Conservation (phyloP, 2,888 invertebrate species). For the Physocephala rufipes region DNA sequence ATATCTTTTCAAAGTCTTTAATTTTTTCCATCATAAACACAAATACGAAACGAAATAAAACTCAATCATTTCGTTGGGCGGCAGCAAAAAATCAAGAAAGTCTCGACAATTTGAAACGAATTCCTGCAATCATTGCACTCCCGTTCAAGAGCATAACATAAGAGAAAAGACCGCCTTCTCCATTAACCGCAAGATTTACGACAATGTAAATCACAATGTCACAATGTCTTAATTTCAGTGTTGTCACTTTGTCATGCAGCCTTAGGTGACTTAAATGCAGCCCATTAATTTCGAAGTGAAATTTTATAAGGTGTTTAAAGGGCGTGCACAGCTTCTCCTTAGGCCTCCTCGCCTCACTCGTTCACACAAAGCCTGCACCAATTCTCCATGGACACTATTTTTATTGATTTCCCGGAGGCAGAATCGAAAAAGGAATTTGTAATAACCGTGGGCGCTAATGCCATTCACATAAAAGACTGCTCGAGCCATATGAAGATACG, state of each 20-base stretch:
- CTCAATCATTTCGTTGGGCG: conserved; percentile 35
- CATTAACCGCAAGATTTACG: conserved; percentile 66
- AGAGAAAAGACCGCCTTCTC: conserved; percentile 48
- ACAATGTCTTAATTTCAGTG: conserved; percentile 59
- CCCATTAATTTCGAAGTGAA: conserved; percentile 65
- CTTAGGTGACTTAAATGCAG: conserved; percentile 58
- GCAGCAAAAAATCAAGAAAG: conserved; percentile 48
- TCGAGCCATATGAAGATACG: neutral
- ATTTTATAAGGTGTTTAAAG: conserved; percentile 48
- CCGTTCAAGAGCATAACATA: too few species aligned
- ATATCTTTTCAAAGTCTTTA: neutral
- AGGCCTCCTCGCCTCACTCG: neutral
- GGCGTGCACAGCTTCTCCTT: neutral
- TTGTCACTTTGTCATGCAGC: conserved; percentile 59
- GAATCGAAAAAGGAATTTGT: neutral
- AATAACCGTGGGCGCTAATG: too few species aligned
- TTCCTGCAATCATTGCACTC: too few species aligned
- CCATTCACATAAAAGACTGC: too few species aligned
- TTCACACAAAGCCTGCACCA: neutral
- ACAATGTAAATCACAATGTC: conserved; percentile 55
- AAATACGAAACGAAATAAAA: neutral
- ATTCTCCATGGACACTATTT: neutral
- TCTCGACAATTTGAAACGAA: conserved; percentile 12
- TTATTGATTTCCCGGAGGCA: neutral
- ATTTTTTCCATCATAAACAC: neutral